Conservation (phyloP, 1,140 invertebrate species). For the Ptiloglossa arizonensis region DNA sequence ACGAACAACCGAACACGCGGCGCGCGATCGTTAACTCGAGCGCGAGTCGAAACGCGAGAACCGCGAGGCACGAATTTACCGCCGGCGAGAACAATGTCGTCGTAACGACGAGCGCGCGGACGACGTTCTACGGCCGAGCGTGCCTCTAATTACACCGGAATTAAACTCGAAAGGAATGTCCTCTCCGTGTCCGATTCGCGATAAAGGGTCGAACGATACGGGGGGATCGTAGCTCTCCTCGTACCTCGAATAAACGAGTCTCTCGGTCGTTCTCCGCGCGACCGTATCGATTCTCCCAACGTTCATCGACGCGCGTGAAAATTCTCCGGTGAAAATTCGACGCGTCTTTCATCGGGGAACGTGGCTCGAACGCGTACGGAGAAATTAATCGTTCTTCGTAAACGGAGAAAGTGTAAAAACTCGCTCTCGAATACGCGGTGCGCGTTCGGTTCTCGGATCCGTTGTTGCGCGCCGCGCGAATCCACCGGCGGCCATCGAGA, state of each 20-base stretch:
- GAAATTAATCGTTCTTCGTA: constrained; percentile 9
- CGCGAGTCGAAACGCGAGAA: constrained; percentile 25
- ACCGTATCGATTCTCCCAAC: background rate
- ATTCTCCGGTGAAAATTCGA: background rate
- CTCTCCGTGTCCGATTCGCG: constrained; percentile 46
- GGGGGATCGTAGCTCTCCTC: background rate
- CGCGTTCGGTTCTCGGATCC: too few species aligned
- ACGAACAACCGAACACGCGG: constrained; percentile 54
- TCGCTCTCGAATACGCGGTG: too few species aligned
- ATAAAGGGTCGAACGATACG: constrained; percentile 25
- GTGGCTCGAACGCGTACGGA: background rate
- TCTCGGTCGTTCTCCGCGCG: background rate
- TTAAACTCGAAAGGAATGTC: constrained; percentile 64
- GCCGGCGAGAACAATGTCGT: constrained; percentile 59
- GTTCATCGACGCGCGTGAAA: background rate
- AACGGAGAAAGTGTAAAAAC: too few species aligned
- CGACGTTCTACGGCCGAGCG: constrained; percentile 46
- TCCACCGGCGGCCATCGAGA: too few species aligned
- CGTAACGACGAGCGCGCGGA: constrained; percentile 58
- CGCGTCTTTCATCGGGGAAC: background rate
- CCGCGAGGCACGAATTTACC: constrained; percentile 57
- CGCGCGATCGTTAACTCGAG: constrained; percentile 53
- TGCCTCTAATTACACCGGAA: constrained; percentile 63
- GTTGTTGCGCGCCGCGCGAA: too few species aligned
- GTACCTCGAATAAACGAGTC: background rate